Percentiles rank a stretch among this genome's conserved stretches.
Conservation (phyloP, 92 coral and sea anemone species). For the Pocillopora grandis region DNA sequence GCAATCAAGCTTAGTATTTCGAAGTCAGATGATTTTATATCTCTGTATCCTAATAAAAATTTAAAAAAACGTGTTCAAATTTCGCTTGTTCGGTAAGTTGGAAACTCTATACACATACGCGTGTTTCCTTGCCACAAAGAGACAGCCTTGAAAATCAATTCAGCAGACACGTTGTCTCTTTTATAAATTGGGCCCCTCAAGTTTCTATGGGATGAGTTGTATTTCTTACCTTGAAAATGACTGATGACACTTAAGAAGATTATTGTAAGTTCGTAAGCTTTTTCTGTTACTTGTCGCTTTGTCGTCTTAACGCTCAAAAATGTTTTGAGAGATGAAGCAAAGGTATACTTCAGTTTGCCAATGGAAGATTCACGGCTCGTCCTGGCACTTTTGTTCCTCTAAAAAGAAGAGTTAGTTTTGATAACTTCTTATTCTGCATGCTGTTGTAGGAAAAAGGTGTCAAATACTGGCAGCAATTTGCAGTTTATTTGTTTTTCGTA, state of each 20-base stretch:
- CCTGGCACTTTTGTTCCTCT: background rate
- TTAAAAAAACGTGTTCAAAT: no score
- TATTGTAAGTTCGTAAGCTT: background rate
- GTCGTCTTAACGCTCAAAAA: background rate
- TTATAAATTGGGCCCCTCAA: background rate
- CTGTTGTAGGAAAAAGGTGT: conserved; percentile 39
- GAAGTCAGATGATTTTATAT: no score
- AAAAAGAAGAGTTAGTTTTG: conserved; percentile 8
- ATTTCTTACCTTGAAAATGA: conserved; percentile 10
- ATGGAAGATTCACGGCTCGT: background rate
- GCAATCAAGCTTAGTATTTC: no score
- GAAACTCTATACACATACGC: background rate
- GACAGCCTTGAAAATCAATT: conserved; percentile 20
- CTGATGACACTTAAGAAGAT: background rate
- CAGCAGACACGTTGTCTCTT: conserved; percentile 8
- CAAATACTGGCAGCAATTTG: conserved; percentile 41
- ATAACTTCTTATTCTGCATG: conserved; percentile 15
- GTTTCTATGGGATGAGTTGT: background rate
- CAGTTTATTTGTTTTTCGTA: conserved; percentile 24
- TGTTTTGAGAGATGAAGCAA: background rate
- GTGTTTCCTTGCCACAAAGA: background rate
- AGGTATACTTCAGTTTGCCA: background rate
- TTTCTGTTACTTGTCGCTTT: background rate
- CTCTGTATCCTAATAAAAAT: no score
- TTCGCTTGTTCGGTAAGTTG: no score